Base-by-base conservation (phyloP, 2,888 invertebrate genomes). In the Uloborus plumipes region DNA sequence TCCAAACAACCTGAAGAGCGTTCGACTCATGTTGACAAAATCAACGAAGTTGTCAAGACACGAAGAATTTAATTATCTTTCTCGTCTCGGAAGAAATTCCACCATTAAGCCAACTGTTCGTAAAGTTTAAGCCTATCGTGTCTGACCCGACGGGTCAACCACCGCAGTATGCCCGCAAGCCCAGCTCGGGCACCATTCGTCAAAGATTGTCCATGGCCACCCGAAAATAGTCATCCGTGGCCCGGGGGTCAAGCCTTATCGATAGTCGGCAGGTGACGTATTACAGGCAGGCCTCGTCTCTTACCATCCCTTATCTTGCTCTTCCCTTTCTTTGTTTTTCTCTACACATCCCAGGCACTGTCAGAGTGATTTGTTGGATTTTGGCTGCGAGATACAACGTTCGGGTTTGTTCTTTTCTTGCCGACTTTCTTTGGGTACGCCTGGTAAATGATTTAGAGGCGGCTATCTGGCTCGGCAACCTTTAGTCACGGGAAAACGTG, bases 241-340 rank as follows among this genome's bases (percentile, higher is more conserved):
- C 76, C 76, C 39, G 76, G n/a, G 76, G 76, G 76, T 76, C 76
- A 76, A 76, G 75, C 61, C 76, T 76, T 76, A 76, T 76, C 69
- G 69, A 76, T 76, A 76, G 76, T 66, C 47, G 50, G 51, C 76
- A 76, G 76, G 76, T 76, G 76, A 76, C 76, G 69, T 76, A 76
- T 76, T 76, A 76, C 76, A 69, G 67, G 61, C 61, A 69, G 76
- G 69, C 76, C 59, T 49, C 18, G 73, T 73, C 73, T 73, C 51
- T 65, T 62, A 61, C 73, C 73, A 50, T 69, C 76, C 76, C 69
- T 76, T 76, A 76, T 76, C 76, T 67, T 76, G 69, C 76, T 69
- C 15, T 51, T 61, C 39, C 20, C n/a, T 59, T 67, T 69, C 69
- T 76, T 76, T 67, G 59, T 67, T 76, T 76, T 76, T 76, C 58